Evolutionary conservation across 1,140 invertebrate species (phyloP), one percentile per base, ranked within the genome.

Genomic region (Phymastichus coffea): DNA sequence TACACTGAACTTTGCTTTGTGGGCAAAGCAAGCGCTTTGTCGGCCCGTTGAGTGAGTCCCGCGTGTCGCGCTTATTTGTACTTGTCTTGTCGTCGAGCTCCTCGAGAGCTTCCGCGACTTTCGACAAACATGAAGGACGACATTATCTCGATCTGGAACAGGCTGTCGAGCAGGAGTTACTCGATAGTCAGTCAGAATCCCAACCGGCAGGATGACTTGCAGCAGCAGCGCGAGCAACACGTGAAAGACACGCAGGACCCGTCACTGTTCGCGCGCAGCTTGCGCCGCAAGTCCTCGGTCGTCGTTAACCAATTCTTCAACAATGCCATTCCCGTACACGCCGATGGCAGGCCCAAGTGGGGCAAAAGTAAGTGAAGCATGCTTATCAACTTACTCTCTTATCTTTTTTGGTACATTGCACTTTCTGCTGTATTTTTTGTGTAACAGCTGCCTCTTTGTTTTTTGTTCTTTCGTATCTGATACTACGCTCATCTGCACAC

Each of bases 91-190:
- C n/a, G n/a, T n/a, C n/a, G n/a, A n/a, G n/a, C n/a, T n/a, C n/a
- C n/a, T n/a, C n/a, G n/a, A n/a, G n/a, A n/a, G n/a, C n/a, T n/a
- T n/a, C n/a, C n/a, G n/a, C n/a, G n/a, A n/a, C n/a, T n/a, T n/a
- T n/a, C n/a, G n/a, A 15, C 15, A 30, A 61, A 9, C 1, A 85
- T 85, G 84, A 85, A 85, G 69, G 83, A 85, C n/a, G n/a, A n/a
- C 49, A 63, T 84, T 8, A 74, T 78, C 28, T 75, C 81, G 64
- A 81, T 85, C 58, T 85, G 83, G 82, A 81, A 75, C 20, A 69
- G 77, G 20, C 67, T 85, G 6, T 72, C 80, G 6, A 78, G 78
- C 0, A 65, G 77, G 14, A 73, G 73, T 6, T 84, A 83, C 63
- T 75, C 81, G 2, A 65, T 75, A 0, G 80, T 81, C 2, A 81